These are phyloP conservation scores for Trachymyrmex cornetzi DNA, from an alignment of 1,140 invertebrate genomes.

Conservation along the genomic window DNA sequence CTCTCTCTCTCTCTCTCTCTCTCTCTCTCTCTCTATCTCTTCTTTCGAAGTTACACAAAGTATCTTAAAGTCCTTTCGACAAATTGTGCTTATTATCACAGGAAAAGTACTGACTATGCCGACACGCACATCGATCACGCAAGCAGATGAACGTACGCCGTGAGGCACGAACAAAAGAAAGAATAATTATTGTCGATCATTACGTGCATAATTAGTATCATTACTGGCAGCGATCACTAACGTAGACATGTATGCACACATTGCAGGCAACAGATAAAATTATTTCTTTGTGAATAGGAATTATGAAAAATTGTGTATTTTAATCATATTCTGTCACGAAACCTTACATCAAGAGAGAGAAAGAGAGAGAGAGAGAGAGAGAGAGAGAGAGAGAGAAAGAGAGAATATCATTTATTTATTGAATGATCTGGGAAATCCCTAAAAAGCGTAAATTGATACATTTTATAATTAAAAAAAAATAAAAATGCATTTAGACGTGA, in stretches of 20 bases:
- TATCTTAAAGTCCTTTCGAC: background rate
- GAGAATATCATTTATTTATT: too few relatives aligned
- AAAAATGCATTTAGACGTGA: too few relatives aligned
- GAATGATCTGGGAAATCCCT: too few relatives aligned
- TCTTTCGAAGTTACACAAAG: constrained; percentile 8
- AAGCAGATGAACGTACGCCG: constrained; percentile 37
- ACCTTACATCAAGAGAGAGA: background rate
- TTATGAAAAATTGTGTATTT: background rate
- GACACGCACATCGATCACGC: constrained; percentile 59
- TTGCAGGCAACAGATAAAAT: constrained; percentile 5
- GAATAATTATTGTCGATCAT: constrained; percentile 59
- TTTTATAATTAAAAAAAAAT: too few relatives aligned
- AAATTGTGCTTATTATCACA: constrained; percentile 48
- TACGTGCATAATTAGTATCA: constrained; percentile 47
- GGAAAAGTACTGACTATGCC: constrained; percentile 42
- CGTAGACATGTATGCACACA: background rate
- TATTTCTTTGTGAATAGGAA: constrained; percentile 28
- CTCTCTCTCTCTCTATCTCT: too few relatives aligned
- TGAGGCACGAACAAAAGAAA: constrained; percentile 34
- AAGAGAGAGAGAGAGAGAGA: background rate
- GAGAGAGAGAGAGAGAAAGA: background rate
- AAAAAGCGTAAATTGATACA: too few relatives aligned
- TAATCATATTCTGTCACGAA: background rate
- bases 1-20: background rate
- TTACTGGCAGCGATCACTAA: constrained; percentile 26